Base-by-base conservation (phyloP, 2,113 vertebrate species). In the Bostrychus sinensis region DNA sequence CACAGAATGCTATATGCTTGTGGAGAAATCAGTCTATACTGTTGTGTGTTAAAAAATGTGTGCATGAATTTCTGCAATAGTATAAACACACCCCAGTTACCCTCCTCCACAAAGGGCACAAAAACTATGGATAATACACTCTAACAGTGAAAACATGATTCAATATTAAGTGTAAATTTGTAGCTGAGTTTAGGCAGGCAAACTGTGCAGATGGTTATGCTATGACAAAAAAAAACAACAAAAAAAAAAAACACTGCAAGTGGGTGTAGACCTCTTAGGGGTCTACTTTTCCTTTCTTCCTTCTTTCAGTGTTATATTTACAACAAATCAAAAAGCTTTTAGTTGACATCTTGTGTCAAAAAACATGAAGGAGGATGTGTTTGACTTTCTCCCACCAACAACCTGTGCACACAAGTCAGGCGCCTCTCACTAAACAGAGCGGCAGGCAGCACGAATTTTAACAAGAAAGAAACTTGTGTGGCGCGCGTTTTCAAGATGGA, bases 161-260 rank as follows among this genome's bases (percentile, higher is more conserved):
- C 48, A 28, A 8, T 25, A 48, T 48, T 48, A 25, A 25, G 48
- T n/a, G 2, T 25, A 85, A 66, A 73, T 46, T 78, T 81, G 78
- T 54, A 70, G 45, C 60, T 56, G 57, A 79, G 77, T 75, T 85
- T 46, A 60, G 39, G 74, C 72, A 78, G 60, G 74, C 65, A 70
- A 69, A 67, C 65, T 37, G 70, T 73, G 60, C 43, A 28, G 50
- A 30, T 51, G 48, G 22, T 25, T 66, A 64, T 66, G 56, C 78
- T 66, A 63, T n/a, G n/a, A n/a, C n/a, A n/a, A n/a, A n/a, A n/a
- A n/a, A n/a, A n/a, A n/a, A n/a, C n/a, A n/a, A n/a, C n/a, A n/a
- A n/a, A n/a, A n/a, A 77, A 72, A 70, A 64, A 41, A 75, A 66
- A 64, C 50, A 46, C 42, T 19, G 28, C 53, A 54, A 54, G 60